Percentiles rank a stretch among this genome's conserved stretches.
phyloP scores from a whole-genome alignment of 2,888 invertebrate species.

The Bombylius discolor region DNA sequence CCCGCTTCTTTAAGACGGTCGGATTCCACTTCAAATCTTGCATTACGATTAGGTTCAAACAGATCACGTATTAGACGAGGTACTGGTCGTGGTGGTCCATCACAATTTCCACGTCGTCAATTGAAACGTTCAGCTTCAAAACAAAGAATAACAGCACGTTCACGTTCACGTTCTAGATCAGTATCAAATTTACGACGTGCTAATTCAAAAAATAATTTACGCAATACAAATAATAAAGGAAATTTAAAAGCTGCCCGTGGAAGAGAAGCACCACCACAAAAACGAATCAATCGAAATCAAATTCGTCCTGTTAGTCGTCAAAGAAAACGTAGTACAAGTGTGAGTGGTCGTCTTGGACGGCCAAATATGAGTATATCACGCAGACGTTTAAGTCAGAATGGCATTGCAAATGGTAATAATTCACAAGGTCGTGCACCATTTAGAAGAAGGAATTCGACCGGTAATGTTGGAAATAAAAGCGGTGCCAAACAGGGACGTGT shows the following conservation, averaged over 20 bases:
- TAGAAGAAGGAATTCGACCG: slow-evolving; percentile 23
- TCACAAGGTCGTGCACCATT: slow-evolving; percentile 24
- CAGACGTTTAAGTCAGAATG: slow-evolving; percentile 7
- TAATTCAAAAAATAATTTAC: slow-evolving; percentile 7
- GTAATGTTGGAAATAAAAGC: slow-evolving; percentile 1
- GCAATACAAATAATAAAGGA: slow-evolving; percentile 2
- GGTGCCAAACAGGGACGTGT: slow-evolving; percentile 7
- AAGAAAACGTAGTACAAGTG: slow-evolving; percentile 6
- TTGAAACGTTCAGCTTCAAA: slow-evolving; percentile 7
- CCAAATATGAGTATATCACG: neutral
- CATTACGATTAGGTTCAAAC: slow-evolving; percentile 24
- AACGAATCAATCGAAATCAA: slow-evolving; percentile 1
- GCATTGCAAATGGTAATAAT: slow-evolving; percentile 19
- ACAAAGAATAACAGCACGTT: slow-evolving; percentile 4
- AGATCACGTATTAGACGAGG: slow-evolving; percentile 16
- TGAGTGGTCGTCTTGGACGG: slow-evolving; percentile 8
- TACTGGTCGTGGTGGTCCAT: slow-evolving; percentile 21
- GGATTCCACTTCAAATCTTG: slow-evolving; percentile 22
- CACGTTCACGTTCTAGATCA: slow-evolving; percentile 9
- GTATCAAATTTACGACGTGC: slow-evolving; percentile 10
- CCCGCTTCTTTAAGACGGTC: slow-evolving; percentile 23
- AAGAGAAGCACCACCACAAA: neutral
- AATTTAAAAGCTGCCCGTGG: neutral
- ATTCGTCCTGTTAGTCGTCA: neutral
- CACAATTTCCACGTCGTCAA: slow-evolving; percentile 16